A percentile compares a stretch with the other conserved stretches of the same genome.
phyloP scores from a whole-genome alignment of 1,140 invertebrate genomes.

The Drosophila ananassae region DNA sequence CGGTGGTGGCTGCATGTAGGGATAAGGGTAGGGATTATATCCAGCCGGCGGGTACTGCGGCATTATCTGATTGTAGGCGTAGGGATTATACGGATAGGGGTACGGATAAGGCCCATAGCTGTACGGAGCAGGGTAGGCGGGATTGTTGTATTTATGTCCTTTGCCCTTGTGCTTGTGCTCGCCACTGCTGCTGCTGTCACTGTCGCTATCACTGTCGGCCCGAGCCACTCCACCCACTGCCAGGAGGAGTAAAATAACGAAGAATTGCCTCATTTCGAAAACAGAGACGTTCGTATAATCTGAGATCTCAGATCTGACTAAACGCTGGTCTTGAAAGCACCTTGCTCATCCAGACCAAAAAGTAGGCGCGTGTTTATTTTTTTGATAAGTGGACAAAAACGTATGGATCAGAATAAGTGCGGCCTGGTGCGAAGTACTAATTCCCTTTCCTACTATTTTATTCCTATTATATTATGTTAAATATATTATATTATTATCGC shows the following conservation, averaged over 20 bases:
- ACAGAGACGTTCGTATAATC: slow-evolving; percentile 3
- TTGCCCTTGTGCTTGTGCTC: slow-evolving; percentile 16
- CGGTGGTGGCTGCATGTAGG: slow-evolving; percentile 25
- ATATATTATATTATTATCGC: neutral
- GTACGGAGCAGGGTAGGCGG: slow-evolving; percentile 25
- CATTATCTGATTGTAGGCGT: slow-evolving; percentile 22
- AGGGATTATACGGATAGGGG: slow-evolving; percentile 31
- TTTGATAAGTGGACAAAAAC: slow-evolving; percentile 35
- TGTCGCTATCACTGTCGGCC: slow-evolving; percentile 48
- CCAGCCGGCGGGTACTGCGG: slow-evolving; percentile 11
- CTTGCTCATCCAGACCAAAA: slow-evolving; percentile 24
- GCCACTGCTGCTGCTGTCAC: slow-evolving; percentile 36
- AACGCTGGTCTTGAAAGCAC: slow-evolving; percentile 14
- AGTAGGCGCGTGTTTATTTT: slow-evolving; percentile 13
- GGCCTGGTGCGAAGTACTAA: neutral
- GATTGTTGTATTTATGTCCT: slow-evolving; percentile 57
- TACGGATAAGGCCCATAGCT: slow-evolving; percentile 8
- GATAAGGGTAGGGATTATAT: slow-evolving; percentile 19
- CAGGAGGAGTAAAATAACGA: slow-evolving; percentile 25
- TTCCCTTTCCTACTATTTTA: slow-evolving; percentile 10
- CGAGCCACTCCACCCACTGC: slow-evolving; percentile 27
- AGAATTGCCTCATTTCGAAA: slow-evolving; percentile 26
- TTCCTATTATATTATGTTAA: neutral
- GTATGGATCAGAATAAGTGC: neutral
- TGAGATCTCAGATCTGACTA: slow-evolving; percentile 35